Evolutionary conservation across 2,888 invertebrate species (phyloP).

Genomic region (Norana najaformis): DNA sequence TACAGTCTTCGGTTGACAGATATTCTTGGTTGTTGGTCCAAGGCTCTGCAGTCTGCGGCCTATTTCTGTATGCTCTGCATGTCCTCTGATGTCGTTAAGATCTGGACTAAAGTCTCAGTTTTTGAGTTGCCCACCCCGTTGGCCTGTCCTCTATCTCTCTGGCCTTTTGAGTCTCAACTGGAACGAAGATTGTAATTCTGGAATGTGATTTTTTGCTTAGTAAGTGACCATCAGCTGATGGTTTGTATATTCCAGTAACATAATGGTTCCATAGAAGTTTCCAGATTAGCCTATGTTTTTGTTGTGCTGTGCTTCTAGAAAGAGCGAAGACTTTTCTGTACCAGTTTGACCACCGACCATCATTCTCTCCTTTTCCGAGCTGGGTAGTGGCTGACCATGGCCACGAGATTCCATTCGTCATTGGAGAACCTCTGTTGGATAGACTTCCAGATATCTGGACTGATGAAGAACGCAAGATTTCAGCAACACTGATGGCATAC

Average conservation of each 20-base stretch:
- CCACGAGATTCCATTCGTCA: constrained; percentile 62
- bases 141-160: not conserved
- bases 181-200: not conserved
- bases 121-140: not conserved
- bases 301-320: not conserved
- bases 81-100: not conserved
- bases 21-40: not conserved
- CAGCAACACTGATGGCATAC: constrained; percentile 85
- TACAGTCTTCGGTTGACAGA: not conserved
- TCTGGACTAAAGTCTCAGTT: not conserved
- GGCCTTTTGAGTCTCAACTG: not conserved
- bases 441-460: constrained; percentile 78
- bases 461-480: constrained; percentile 75
- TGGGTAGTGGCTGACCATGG: constrained; percentile 47
- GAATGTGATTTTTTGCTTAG: not conserved
- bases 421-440: constrained; percentile 86
- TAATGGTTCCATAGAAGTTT: too few species aligned
- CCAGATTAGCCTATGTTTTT: not conserved
- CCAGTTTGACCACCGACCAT: constrained; percentile 32
- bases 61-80: not conserved
- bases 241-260: not conserved
- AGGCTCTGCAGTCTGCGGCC: not conserved
- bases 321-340: constrained; percentile 35
- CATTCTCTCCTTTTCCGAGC: constrained; percentile 27
- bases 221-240: not conserved